These are phyloP conservation scores for Delichon dasypus DNA, from an alignment of 2,797 vertebrate genomes.

Conservation along the genomic window DNA sequence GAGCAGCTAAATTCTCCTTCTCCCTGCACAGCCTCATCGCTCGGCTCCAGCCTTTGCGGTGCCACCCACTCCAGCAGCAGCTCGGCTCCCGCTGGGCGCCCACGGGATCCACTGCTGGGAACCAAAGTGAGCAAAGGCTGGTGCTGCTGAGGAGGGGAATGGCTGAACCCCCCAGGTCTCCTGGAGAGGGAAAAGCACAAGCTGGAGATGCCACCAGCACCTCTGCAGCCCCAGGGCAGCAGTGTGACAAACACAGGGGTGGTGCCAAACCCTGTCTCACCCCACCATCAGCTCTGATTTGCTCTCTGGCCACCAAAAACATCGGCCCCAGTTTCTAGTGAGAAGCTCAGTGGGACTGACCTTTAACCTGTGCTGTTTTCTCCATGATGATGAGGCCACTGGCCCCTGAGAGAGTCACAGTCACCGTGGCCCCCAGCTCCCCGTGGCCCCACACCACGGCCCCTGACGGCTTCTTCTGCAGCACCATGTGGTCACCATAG, in stretches of 20 bases:
- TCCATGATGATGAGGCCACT: neutral
- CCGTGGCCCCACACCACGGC: slow-evolving; percentile 88
- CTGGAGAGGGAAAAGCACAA: neutral
- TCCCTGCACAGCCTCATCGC: neutral
- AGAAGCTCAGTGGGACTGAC: slow-evolving; percentile 23
- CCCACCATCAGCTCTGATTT: fast-evolving
- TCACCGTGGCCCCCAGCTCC: slow-evolving; percentile 63
- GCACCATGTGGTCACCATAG: slow-evolving; percentile 87
- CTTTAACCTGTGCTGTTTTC: slow-evolving; percentile 60
- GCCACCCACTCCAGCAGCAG: slow-evolving; percentile 1
- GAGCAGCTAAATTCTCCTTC: neutral
- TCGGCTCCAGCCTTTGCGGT: neutral
- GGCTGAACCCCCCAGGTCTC: neutral
- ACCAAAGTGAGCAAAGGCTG: neutral
- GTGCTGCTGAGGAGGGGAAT: fast-evolving
- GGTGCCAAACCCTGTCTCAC: neutral
- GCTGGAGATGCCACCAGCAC: neutral
- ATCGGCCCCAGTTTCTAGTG: fast-evolving
- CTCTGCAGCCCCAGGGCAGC: neutral
- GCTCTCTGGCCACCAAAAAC: neutral
- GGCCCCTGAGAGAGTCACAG: slow-evolving; percentile 60
- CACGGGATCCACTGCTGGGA: neutral
- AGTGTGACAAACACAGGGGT: neutral
- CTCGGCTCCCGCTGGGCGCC: neutral
- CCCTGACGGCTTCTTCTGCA: slow-evolving; percentile 84